Conservation (phyloP, 1,140 invertebrate species). For the Euwallacea similis region DNA sequence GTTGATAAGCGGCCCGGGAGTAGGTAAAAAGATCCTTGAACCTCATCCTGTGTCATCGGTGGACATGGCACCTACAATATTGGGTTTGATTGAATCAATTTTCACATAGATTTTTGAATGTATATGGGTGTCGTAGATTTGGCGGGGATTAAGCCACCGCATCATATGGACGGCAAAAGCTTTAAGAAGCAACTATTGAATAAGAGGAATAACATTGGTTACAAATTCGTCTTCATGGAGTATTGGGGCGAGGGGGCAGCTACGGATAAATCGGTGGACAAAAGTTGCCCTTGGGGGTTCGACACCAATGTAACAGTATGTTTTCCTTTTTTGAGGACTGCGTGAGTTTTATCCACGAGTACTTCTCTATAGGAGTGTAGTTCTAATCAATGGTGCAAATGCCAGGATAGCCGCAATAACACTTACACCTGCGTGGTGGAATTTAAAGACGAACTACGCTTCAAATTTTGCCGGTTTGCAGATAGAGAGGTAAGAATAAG, state of each 20-base stretch:
- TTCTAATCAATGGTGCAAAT: constrained; percentile 71
- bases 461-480: constrained; percentile 75
- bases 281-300: constrained; percentile 60
- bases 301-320: constrained; percentile 63
- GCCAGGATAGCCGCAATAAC: constrained; percentile 81
- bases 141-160: constrained; percentile 57
- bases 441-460: constrained; percentile 59
- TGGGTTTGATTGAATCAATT: constrained; percentile 3
- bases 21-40: constrained; percentile 56
- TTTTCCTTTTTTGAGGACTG: constrained; percentile 11
- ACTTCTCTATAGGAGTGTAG: constrained; percentile 63
- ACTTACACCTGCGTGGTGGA: constrained; percentile 77
- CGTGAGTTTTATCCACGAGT: too few species aligned
- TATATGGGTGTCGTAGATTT: constrained; percentile 58
- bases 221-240: constrained; percentile 66
- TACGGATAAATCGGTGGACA: constrained; percentile 55
- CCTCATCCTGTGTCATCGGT: constrained; percentile 69
- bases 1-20: constrained; percentile 73
- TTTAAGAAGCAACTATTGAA: constrained; percentile 54
- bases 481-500: constrained; percentile 66
- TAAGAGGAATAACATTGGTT: constrained; percentile 19
- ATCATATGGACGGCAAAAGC: constrained; percentile 67
- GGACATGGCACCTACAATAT: constrained; percentile 65
- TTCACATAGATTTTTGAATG: neutral
- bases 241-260: constrained; percentile 71